phyloP scores from a whole-genome alignment of 2,113 vertebrate genomes.

The Corythornis madagascariensis region DNA sequence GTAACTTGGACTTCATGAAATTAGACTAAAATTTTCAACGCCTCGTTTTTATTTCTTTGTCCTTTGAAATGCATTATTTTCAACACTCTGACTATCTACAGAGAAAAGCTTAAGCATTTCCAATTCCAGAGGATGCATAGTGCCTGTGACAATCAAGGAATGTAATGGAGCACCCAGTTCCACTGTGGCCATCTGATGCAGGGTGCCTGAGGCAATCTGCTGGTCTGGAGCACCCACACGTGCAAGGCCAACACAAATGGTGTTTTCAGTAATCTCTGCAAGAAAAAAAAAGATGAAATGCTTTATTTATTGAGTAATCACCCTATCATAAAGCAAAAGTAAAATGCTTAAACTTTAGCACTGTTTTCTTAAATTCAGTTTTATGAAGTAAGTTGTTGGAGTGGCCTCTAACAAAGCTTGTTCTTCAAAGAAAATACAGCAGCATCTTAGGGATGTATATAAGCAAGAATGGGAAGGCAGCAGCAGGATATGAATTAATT shows the following conservation, averaged over 20 bases:
- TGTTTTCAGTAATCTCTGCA: conserved; percentile 77
- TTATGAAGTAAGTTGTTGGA: not conserved
- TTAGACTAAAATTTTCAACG: not conserved
- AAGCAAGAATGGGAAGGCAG: not conserved
- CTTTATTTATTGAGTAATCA: not conserved
- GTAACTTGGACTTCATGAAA: not conserved
- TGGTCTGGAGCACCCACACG: conserved; percentile 89
- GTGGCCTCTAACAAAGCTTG: not conserved
- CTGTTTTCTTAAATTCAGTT: not conserved
- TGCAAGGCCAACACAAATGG: conserved; percentile 84
- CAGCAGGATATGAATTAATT: not conserved
- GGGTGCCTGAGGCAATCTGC: conserved; percentile 78
- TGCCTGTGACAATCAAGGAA: conserved; percentile 87
- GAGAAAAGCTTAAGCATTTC: conserved; percentile 90
- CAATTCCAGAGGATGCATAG: conserved; percentile 90
- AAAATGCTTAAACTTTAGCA: not conserved
- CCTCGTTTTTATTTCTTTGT: conserved; percentile 26
- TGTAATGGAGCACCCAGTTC: conserved; percentile 89
- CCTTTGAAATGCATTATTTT: conserved; percentile 9
- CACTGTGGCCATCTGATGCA: conserved; percentile 84
- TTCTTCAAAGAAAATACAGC: not conserved
- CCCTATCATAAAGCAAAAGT: not conserved
- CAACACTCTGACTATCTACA: conserved; percentile 67
- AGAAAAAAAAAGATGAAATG: conserved; percentile 13
- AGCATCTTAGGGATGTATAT: not conserved